phyloP scores from a whole-genome alignment of 2,113 vertebrate species.

The Dinomys branickii region DNA sequence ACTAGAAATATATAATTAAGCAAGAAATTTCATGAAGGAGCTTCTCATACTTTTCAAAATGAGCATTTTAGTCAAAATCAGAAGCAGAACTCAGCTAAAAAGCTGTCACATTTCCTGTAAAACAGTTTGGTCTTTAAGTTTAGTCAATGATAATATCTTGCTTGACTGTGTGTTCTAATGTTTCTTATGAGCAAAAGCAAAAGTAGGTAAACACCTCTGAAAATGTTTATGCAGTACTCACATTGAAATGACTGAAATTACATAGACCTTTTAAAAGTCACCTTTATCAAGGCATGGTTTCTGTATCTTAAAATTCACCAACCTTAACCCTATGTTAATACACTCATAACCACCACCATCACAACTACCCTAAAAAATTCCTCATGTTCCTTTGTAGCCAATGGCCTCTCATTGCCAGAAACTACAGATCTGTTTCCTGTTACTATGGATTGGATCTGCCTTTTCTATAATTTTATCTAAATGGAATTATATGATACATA shows the following conservation, averaged over 20 bases:
- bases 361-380: not conserved
- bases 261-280: not conserved
- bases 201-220: not conserved
- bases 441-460: not conserved
- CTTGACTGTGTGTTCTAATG: not conserved
- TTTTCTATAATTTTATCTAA: not conserved
- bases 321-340: not conserved
- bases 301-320: not conserved
- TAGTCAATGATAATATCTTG: not conserved
- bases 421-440: not conserved
- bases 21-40: not conserved
- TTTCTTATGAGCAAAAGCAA: constrained; percentile 38
- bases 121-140: not conserved
- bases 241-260: not conserved
- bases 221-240: not conserved
- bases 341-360: not conserved
- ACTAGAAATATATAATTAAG: not conserved
- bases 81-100: constrained; percentile 31
- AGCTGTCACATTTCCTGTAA: not conserved
- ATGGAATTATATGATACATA: not conserved
- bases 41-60: not conserved
- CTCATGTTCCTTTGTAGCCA: not conserved
- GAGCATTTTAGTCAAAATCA: not conserved
- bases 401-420: not conserved
- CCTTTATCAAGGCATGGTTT: not conserved